Percentiles rank a stretch among this genome's conserved stretches.
These are phyloP conservation scores for Cecidostiba fungosa DNA, from an alignment of 2,888 invertebrate genomes.

Conservation along the genomic window DNA sequence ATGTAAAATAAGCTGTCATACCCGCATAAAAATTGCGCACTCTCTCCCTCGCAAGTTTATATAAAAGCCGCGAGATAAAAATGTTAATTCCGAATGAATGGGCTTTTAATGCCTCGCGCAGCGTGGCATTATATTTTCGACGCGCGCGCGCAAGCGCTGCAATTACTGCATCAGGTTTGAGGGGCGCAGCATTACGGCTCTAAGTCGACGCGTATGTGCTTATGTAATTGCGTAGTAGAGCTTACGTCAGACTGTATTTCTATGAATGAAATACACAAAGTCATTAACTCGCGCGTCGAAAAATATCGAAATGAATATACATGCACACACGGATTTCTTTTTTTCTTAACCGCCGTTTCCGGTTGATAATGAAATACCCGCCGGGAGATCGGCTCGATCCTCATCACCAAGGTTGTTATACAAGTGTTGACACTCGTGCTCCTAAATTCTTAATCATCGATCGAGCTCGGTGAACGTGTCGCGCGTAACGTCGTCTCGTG, in stretches of 20 bases:
- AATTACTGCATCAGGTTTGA: constrained; percentile 48
- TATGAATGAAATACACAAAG: constrained; percentile 54
- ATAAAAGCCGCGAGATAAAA: constrained; percentile 46
- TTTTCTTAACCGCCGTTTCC: constrained; percentile 34
- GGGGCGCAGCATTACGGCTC: constrained; percentile 37
- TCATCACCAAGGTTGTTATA: constrained; percentile 23
- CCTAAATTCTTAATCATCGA: constrained; percentile 35
- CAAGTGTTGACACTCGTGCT: constrained; percentile 26
- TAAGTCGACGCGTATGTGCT: neutral
- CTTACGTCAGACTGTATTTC: constrained; percentile 52
- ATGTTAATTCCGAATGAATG: constrained; percentile 48
- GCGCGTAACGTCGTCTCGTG: neutral
- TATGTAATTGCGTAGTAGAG: constrained; percentile 41
- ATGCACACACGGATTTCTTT: neutral
- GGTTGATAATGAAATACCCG: constrained; percentile 38
- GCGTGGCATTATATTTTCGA: constrained; percentile 47
- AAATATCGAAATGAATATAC: constrained; percentile 4
- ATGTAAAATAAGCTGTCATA: neutral
- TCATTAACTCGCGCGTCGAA: constrained; percentile 32
- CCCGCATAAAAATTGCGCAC: constrained; percentile 11
- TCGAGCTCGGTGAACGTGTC: constrained; percentile 28
- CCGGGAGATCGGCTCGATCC: neutral
- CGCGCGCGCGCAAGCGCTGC: constrained; percentile 30
- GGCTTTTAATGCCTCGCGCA: constrained; percentile 44
- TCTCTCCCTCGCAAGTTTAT: constrained; percentile 11